Evolutionary conservation across 2,888 invertebrate genomes (phyloP).

Genomic region (Diarsia rubi): DNA sequence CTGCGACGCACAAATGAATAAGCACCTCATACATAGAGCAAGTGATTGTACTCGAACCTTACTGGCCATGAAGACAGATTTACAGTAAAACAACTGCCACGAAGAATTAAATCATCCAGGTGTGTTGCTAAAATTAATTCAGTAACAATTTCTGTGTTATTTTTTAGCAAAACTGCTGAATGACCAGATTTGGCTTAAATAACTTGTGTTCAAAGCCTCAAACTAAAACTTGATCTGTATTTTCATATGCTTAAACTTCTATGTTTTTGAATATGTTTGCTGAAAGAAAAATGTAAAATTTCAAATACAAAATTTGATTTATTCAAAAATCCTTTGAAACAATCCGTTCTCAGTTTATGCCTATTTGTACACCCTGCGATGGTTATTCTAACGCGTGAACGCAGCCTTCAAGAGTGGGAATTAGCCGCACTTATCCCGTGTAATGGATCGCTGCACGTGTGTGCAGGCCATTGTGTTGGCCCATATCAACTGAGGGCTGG

Average conservation of each 20-base stretch:
- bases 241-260: neutral
- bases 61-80: conserved; percentile 65
- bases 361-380: conserved; percentile 73
- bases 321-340: neutral
- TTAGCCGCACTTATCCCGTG: conserved; percentile 88
- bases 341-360: conserved; percentile 55
- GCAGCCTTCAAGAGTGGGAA: conserved; percentile 81
- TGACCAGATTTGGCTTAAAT: neutral
- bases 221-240: neutral
- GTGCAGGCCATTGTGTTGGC: conserved; percentile 79
- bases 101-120: conserved; percentile 25
- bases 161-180: neutral
- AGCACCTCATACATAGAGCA: conserved; percentile 86
- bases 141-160: neutral
- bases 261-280: too few relatives aligned
- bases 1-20: conserved; percentile 90
- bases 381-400: conserved; percentile 74
- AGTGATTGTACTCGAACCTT: conserved; percentile 74
- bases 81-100: conserved; percentile 57
- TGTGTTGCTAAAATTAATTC: conserved; percentile 18
- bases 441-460: conserved; percentile 83
- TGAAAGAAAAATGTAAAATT: neutral
- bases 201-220: neutral
- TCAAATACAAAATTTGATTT: neutral
- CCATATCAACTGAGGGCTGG: conserved; percentile 64